Percentiles rank a stretch among this genome's conserved stretches.
These are phyloP conservation scores for Nyctibius bracteatus DNA, from an alignment of 2,113 vertebrate genomes.

Conservation along the genomic window DNA sequence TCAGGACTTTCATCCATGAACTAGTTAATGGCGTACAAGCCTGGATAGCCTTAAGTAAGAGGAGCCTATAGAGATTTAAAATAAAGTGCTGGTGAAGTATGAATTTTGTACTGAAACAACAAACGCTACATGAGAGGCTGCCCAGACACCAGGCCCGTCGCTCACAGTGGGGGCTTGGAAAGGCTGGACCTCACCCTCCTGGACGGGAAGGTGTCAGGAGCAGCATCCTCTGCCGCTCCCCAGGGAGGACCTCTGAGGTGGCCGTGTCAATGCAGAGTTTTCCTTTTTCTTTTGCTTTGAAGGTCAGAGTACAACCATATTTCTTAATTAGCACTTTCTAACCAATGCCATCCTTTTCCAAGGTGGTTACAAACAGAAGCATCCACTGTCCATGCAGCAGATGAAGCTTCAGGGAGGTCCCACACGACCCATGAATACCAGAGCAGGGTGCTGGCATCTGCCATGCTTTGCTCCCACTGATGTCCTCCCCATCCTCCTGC, in stretches of 20 bases:
- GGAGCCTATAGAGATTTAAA: background rate
- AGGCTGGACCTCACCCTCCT: background rate
- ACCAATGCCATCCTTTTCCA: background rate
- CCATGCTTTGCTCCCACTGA: background rate
- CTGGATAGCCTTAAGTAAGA: background rate
- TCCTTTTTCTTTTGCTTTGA: background rate
- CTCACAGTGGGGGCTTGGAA: background rate
- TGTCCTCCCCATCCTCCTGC: background rate
- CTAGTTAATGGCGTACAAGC: background rate
- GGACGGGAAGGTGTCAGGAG: background rate
- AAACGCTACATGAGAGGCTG: background rate
- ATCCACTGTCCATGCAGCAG: background rate
- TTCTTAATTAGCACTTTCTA: background rate
- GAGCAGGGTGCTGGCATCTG: background rate
- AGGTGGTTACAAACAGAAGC: background rate
- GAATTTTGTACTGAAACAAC: background rate
- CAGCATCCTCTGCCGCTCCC: background rate
- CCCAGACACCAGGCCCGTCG: background rate
- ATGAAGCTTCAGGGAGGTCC: background rate
- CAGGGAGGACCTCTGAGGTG: background rate
- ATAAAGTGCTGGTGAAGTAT: background rate
- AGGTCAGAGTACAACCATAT: background rate
- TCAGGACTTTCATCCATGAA: background rate
- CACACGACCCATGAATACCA: rapidly evolving
- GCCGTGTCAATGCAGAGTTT: background rate